Percentiles rank a stretch among this genome's conserved stretches.
Conservation (phyloP, 2,888 invertebrate genomes). For the Cabera pusaria region DNA sequence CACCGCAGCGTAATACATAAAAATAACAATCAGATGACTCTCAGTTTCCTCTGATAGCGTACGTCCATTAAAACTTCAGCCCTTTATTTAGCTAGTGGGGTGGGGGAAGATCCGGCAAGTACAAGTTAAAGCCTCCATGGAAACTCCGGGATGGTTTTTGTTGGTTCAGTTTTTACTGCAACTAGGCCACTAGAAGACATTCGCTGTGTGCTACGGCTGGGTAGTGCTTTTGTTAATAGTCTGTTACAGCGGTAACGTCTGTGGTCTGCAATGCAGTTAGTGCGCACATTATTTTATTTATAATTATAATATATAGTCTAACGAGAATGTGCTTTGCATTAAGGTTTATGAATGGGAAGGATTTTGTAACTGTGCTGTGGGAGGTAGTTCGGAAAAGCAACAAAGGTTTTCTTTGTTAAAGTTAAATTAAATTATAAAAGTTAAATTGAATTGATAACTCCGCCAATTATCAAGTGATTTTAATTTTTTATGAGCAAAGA, state of each 20-base stretch:
- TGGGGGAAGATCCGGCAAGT: constrained; percentile 38
- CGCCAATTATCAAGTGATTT: too few species aligned
- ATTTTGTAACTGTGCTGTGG: too few species aligned
- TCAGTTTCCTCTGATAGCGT: constrained; percentile 39
- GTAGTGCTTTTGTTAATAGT: constrained; percentile 4
- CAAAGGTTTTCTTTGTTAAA: too few species aligned
- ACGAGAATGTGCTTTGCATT: too few species aligned
- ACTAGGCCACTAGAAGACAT: constrained; percentile 28
- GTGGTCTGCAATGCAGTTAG: background rate
- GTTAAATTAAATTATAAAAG: too few species aligned
- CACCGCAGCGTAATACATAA: constrained; percentile 27
- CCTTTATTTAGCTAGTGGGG: constrained; percentile 43
- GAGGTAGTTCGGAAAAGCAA: too few species aligned
- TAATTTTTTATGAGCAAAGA: too few species aligned
- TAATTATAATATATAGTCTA: too few species aligned
- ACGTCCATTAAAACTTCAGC: constrained; percentile 49
- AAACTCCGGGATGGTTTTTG: constrained; percentile 44
- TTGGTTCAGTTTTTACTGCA: constrained; percentile 41
- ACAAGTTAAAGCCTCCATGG: constrained; percentile 45
- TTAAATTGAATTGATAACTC: too few species aligned
- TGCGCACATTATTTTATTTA: too few species aligned
- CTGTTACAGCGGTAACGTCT: constrained; percentile 1
- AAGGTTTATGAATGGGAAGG: too few species aligned
- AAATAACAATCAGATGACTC: constrained; percentile 36
- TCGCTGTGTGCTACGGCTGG: constrained; percentile 4